Percentiles rank a stretch among this genome's conserved stretches.
phyloP scores from a whole-genome alignment of 2,797 vertebrate species.

The Gorsachius magnificus region DNA sequence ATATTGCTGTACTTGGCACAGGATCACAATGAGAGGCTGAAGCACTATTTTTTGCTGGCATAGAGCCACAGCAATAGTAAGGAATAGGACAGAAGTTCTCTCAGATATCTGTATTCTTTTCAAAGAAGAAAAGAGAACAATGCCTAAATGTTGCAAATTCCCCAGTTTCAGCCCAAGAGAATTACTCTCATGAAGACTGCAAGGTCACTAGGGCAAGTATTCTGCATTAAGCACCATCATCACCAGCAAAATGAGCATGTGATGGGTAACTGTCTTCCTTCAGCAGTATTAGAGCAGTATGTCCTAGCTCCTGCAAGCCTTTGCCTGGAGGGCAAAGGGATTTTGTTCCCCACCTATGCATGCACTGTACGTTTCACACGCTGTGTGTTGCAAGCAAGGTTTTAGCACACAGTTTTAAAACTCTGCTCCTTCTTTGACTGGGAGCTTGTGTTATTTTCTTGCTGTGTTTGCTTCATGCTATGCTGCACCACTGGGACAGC shows the following conservation, averaged over 20 bases:
- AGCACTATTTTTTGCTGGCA: conserved; percentile 68
- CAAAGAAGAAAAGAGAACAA: conserved; percentile 20
- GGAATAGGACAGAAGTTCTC: not conserved
- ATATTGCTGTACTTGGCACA: conserved; percentile 77
- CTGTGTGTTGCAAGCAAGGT: not conserved
- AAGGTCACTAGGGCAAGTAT: not conserved
- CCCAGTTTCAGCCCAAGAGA: not conserved
- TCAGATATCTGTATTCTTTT: not conserved
- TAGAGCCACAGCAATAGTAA: conserved; percentile 49
- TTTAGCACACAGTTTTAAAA: not conserved
- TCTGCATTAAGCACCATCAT: not conserved
- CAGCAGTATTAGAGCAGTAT: not conserved
- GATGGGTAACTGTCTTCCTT: not conserved
- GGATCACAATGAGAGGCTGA: conserved; percentile 72
- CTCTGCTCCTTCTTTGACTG: not conserved
- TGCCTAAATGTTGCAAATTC: conserved; percentile 8
- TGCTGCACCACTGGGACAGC: fast-evolving
- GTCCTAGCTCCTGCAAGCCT: not conserved
- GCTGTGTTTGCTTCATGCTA: not conserved
- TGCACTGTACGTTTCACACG: not conserved
- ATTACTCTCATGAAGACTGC: not conserved
- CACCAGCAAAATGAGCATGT: not conserved
- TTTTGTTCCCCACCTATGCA: not conserved
- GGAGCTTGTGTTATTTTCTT: not conserved
- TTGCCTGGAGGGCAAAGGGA: not conserved